Evolutionary conservation across 1,140 invertebrate genomes (phyloP), one percentile per base, ranked within the genome.

Genomic region (Mycetomoellerius zeteki): DNA sequence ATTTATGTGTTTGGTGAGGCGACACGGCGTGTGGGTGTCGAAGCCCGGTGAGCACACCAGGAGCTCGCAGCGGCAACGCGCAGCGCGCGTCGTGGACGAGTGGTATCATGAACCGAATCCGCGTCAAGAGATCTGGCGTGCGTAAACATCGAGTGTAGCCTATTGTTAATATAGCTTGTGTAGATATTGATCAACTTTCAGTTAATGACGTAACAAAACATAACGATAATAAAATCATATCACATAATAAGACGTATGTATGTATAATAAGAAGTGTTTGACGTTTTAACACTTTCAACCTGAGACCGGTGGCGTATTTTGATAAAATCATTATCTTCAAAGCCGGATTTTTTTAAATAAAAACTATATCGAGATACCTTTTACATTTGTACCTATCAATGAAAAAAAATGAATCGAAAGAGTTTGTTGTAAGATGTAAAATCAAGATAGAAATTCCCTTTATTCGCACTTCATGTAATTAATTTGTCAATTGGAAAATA

Each of bases 1-100:
- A 94, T 94, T 94, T 94, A 94, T 94, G 91, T 91, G 87, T 94
- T 94, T 94, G 91, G 92, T 94, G 94, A 94, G 90, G 90, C 92
- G 92, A 94, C 93, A 92, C 92, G 94, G 94, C 94, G 94, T 94
- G 94, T 94, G 94, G 94, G 94, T 94, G 94, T 94, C 92, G 93
- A 94, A 94, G 87, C 94, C 94, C 94, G 93, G 94, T 94, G 94
- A 93, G 94, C 94, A 85, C 94, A 89, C 90, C 93, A 75, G 94
- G 94, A 91, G 93, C 90, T 89, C 89, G 84, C 82, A 90, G 80
- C 80, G 85, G 73, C 90, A 91, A 90, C 88, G 89, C 76, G 89
- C 92, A 84, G 81, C 62, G 82, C 77, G 88, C 86, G 85, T n/a
- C 21, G 62, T 71, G 69, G 60, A 84, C 88, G 65, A 77, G 62